Conservation (phyloP, 1,140 invertebrate species). For the Chionoecetes opilio region DNA sequence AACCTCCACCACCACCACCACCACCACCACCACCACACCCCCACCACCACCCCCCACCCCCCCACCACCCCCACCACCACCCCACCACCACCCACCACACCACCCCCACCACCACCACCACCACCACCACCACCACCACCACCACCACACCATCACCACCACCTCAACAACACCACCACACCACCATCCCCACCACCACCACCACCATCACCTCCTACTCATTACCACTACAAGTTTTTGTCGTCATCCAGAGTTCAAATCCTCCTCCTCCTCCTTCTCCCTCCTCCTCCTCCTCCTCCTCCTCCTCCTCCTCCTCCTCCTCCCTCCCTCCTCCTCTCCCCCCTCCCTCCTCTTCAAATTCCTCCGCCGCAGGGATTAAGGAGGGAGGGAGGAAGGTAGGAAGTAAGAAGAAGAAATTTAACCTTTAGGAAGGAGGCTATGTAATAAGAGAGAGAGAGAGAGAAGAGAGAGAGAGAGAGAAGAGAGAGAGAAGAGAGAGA, state of each 20-base stretch:
- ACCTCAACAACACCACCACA: not conserved
- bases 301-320: conserved; percentile 21
- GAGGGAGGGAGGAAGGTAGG: conserved; percentile 1
- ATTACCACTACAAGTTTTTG: conserved; percentile 20
- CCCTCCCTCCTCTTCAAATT: conserved; percentile 12
- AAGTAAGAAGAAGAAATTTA: not conserved
- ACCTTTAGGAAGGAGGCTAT: not conserved
- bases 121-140: not conserved
- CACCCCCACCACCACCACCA: not conserved
- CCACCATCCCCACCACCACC: not conserved
- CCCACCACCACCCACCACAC: too few relatives aligned
- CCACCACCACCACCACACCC: too few relatives aligned
- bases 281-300: not conserved
- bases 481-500: not conserved
- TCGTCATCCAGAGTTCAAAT: conserved; percentile 8
- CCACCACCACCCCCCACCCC: too few relatives aligned
- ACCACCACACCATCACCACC: not conserved
- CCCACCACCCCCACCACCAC: too few relatives aligned
- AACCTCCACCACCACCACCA: too few relatives aligned
- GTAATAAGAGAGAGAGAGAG: not conserved
- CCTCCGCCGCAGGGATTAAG: not conserved
- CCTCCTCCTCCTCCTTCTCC: not conserved
- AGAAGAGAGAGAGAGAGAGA: conserved; percentile 12
- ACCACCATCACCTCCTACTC: not conserved
- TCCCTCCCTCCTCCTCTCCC: too few relatives aligned